Percentiles rank a stretch among this genome's conserved stretches.
phyloP scores from a whole-genome alignment of 2,797 vertebrate species.

The Hoplostethus atlanticus region DNA sequence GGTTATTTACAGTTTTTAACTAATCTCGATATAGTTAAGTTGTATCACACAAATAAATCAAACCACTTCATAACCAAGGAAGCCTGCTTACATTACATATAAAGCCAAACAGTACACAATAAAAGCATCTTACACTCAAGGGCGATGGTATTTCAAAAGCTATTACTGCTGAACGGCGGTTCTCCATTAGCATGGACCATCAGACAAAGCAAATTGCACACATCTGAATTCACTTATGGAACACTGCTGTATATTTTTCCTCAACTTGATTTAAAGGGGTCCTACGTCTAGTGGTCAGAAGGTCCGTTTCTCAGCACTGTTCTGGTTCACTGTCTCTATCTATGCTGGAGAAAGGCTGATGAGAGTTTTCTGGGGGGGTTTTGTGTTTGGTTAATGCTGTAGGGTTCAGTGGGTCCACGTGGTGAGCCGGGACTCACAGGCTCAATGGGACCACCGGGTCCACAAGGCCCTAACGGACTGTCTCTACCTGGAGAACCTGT shows the following conservation, averaged over 20 bases:
- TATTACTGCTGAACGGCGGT: conserved; percentile 15
- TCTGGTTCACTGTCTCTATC: conserved; percentile 32
- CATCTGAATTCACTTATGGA: conserved; percentile 68
- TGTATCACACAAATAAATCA: conserved; percentile 1
- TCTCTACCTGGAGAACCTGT: conserved; percentile 97
- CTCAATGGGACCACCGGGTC: conserved; percentile 94
- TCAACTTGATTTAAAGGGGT: conserved; percentile 45
- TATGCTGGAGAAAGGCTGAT: conserved; percentile 23
- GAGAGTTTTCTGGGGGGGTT: conserved; percentile 6
- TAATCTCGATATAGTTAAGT: not conserved
- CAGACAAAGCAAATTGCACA: conserved; percentile 41
- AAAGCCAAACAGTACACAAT: conserved; percentile 13
- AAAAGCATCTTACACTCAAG: not conserved
- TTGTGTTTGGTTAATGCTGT: conserved; percentile 36
- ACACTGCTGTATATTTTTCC: conserved; percentile 53
- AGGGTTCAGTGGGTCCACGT: conserved; percentile 93
- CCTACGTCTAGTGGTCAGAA: conserved; percentile 28
- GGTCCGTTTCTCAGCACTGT: conserved; percentile 31
- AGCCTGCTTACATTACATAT: conserved; percentile 16
- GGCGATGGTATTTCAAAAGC: conserved; percentile 19
- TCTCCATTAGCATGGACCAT: not conserved
- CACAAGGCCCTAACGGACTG: conserved; percentile 95
- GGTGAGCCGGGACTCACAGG: conserved; percentile 92
- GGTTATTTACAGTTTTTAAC: not conserved
- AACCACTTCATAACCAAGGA: not conserved